Evolutionary conservation across 2,113 vertebrate species (phyloP).

Genomic region (Pygoscelis adeliae): DNA sequence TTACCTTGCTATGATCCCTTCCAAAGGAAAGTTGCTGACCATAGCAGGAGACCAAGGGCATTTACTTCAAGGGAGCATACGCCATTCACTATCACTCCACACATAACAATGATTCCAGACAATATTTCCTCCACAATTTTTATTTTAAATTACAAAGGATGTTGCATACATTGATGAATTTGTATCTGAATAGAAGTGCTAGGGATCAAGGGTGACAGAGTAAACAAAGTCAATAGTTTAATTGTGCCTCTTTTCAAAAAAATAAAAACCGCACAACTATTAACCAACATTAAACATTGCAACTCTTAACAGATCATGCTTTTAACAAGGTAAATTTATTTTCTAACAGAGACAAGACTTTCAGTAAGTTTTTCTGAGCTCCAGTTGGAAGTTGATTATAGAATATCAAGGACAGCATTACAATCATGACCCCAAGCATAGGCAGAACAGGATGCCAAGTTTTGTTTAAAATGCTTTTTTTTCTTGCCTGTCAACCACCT

Average conservation of each 20-base stretch:
- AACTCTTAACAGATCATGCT: slow-evolving; percentile 93
- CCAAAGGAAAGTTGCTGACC: not conserved
- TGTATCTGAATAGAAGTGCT: slow-evolving; percentile 81
- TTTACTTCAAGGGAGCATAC: not conserved
- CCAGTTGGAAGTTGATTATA: slow-evolving; percentile 83
- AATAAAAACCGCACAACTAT: slow-evolving; percentile 89
- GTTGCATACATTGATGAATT: slow-evolving; percentile 83
- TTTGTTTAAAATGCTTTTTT: slow-evolving; percentile 32
- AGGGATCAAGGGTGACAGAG: slow-evolving; percentile 75
- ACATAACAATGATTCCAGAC: slow-evolving; percentile 66
- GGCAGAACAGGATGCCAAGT: slow-evolving; percentile 67
- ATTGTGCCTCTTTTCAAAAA: slow-evolving; percentile 83
- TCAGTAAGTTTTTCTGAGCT: slow-evolving; percentile 89
- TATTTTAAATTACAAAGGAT: slow-evolving; percentile 87
- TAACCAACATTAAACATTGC: slow-evolving; percentile 93
- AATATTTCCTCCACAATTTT: slow-evolving; percentile 74
- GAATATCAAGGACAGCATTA: slow-evolving; percentile 72
- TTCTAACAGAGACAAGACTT: slow-evolving; percentile 92
- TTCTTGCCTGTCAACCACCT: slow-evolving; percentile 16
- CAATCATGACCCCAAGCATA: slow-evolving; percentile 69
- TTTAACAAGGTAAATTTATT: slow-evolving; percentile 91
- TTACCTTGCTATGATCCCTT: fast-evolving
- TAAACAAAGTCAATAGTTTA: slow-evolving; percentile 76
- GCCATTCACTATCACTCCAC: not conserved
- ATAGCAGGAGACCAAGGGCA: fast-evolving